Evolutionary conservation across 1,140 invertebrate genomes (phyloP), one percentile per base, ranked within the genome.

Genomic region (Bombus impatiens): DNA sequence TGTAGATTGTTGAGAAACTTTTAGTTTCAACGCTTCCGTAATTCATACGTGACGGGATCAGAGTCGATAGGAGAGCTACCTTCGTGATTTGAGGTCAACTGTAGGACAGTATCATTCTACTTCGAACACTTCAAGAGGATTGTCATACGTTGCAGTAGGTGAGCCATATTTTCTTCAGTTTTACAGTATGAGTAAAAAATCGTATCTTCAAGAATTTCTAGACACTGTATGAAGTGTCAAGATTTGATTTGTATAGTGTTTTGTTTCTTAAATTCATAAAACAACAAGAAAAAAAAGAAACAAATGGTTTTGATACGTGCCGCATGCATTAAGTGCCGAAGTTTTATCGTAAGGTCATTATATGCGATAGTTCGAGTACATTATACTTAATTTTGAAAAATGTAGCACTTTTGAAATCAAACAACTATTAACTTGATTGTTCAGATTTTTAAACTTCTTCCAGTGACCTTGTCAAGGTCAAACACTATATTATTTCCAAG

Each of bases 41-140:
- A n/a, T 53, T 70, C 28, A n/a, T 40, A 74, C 70, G 53, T 35
- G 28, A 62, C 8, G n/a, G 57, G 37, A 44, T 87, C 25, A 25
- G 59, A 89, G 87, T 89, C 88, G 87, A 89, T 89, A 83, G 18
- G 35, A 68, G 59, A 44, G 22, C n/a, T 74, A 40, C 53, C 32
- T 71, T 84, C 65, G 57, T 35, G 15, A 84, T 78, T 85, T 77
- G 89, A 92, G 92, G 92, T 93, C 92, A 91, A 75, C 59, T 47
- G 87, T 90, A 92, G 90, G 92, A 91, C 92, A 88, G 65, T 67
- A 82, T 92, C 91, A 93, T 88, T 93, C 91, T 82, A 80, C 82
- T 79, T 65, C 86, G 86, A 89, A 88, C 90, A 57, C 40, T 91
- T 37, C 32, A 32, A 72, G 87, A 28, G 76, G 67, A 62, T 53